Evolutionary conservation across 1,140 invertebrate species (phyloP), one percentile per base, ranked within the genome.

Genomic region (Ceratina calcarata): DNA sequence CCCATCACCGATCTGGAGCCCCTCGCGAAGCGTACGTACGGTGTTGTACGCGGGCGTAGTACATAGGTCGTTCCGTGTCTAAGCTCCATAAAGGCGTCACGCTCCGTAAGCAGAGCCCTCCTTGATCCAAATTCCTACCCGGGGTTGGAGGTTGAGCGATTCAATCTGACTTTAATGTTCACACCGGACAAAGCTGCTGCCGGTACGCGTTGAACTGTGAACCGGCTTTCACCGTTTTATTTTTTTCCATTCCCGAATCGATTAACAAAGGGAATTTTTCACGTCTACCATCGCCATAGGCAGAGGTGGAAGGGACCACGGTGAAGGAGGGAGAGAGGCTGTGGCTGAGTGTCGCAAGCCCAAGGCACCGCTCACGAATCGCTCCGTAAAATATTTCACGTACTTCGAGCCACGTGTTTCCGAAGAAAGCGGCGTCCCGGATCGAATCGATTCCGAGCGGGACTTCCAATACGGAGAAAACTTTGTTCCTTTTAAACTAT

Each of bases 91-190:
- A 91, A 90, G 85, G 87, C 90, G 88, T 89, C 87, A 90, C 86
- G 86, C 82, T 88, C 62, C 77, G 78, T 85, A 82, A 85, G 83
- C 89, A 88, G 86, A 89, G 88, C 87, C 90, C 88, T 89, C 90
- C 90, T 91, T 91, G 90, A 91, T 91, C 90, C 89, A 91, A 91
- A 91, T 91, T 91, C 90, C 90, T 89, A 83, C 79, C 81, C 77
- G 86, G 88, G 89, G 89, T 90, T 87, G 89, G 85, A 89, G 87
- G 87, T 89, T 85, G 89, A 86, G 77, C 81, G 81, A 82, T 88
- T 87, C 82, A 86, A 87, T 89, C 89, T 85, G 81, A 89, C 89
- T 89, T 87, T 86, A 83, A 86, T 74, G 69, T 74, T 58, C 61
- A 74, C 73, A 78, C 67, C 58, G 82, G 57, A 78, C 65, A 86